Conservation (phyloP, 2,113 vertebrate genomes). For the Hypanus sabinus region DNA sequence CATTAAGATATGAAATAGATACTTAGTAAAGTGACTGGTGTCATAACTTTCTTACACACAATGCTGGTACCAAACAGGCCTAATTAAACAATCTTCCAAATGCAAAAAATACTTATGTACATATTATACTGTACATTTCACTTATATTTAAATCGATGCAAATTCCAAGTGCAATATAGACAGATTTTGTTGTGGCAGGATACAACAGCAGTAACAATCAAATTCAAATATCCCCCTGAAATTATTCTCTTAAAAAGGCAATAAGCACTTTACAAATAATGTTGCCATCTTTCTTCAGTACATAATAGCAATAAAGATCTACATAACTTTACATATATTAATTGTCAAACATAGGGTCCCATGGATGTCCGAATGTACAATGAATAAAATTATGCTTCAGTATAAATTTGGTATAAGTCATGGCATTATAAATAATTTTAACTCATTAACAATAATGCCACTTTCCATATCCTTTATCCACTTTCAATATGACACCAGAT, state of each 20-base stretch:
- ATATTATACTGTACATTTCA: constrained; percentile 17
- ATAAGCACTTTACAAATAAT: constrained; percentile 29
- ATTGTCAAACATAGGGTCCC: constrained; percentile 17
- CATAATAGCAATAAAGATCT: background rate
- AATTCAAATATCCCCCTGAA: constrained; percentile 9
- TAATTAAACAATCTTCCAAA: constrained; percentile 17
- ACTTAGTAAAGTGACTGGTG: background rate
- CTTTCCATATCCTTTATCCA: background rate
- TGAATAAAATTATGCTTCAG: constrained; percentile 21
- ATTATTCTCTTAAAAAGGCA: constrained; percentile 21
- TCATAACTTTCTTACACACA: background rate
- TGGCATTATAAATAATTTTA: background rate
- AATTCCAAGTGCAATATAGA: constrained; percentile 14
- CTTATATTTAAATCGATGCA: constrained; percentile 23
- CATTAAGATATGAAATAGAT: background rate
- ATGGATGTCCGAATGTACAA: background rate
- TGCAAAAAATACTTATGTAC: constrained; percentile 18
- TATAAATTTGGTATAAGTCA: background rate
- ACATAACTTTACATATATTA: background rate
- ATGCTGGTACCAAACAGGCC: background rate
- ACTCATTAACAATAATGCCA: background rate
- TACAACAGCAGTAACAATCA: constrained; percentile 14
- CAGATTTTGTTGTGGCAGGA: background rate
- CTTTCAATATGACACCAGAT: background rate
- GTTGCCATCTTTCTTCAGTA: constrained; percentile 29